These are phyloP conservation scores for Chaetodon trifascialis DNA, from an alignment of 2,113 vertebrate species.

Conservation along the genomic window DNA sequence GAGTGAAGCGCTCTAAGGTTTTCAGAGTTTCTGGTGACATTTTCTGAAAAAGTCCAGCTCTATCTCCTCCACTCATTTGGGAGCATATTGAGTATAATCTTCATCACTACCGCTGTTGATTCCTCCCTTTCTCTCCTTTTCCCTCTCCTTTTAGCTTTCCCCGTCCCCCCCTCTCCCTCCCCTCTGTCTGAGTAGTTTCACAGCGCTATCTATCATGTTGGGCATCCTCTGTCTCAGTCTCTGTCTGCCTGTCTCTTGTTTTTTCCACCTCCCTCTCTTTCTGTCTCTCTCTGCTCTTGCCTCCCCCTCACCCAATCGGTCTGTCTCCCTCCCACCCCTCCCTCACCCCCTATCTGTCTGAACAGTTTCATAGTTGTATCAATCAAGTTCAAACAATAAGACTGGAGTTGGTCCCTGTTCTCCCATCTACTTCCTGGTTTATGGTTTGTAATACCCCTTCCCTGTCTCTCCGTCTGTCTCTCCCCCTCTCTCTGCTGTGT, in stretches of 20 bases:
- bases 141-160: constrained; percentile 13
- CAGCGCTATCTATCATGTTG: constrained; percentile 52
- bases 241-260: background rate
- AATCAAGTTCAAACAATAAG: constrained; percentile 82
- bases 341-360: constrained; percentile 62
- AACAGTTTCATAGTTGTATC: constrained; percentile 78
- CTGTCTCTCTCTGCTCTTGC: constrained; percentile 19
- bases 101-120: constrained; percentile 4
- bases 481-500: constrained; percentile 9
- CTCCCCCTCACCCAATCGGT: constrained; percentile 41
- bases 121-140: constrained; percentile 14
- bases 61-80: constrained; percentile 1
- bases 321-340: constrained; percentile 27
- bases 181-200: constrained; percentile 45
- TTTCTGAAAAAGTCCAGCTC: constrained; percentile 23
- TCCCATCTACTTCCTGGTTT: constrained; percentile 78
- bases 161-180: background rate
- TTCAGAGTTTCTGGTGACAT: constrained; percentile 22
- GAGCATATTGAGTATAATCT: constrained; percentile 23
- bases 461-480: background rate
- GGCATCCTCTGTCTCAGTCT: constrained; percentile 23
- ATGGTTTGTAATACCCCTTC: constrained; percentile 71
- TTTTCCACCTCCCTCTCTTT: constrained; percentile 14
- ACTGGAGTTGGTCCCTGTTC: constrained; percentile 75
- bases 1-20: background rate